Conservation (phyloP, 2,888 invertebrate genomes). For the Spicauda simplicius region DNA sequence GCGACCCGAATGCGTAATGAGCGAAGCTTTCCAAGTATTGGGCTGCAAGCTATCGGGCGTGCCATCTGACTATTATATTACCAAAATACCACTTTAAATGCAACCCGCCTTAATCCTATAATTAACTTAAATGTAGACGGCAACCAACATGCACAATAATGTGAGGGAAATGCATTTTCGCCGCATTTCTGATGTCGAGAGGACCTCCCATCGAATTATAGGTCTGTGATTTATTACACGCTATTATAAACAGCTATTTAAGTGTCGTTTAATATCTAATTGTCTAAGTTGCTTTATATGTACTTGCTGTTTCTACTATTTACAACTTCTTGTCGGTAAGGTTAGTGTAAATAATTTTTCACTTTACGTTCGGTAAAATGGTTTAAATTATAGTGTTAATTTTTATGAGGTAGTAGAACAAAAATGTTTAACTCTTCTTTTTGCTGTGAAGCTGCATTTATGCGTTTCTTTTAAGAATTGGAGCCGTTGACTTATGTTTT, state of each 20-base stretch:
- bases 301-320: no score
- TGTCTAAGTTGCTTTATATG: not conserved
- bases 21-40: constrained; percentile 78
- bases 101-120: constrained; percentile 77
- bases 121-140: constrained; percentile 80
- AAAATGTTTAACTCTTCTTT: no score
- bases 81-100: constrained; percentile 83
- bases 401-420: no score
- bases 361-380: no score
- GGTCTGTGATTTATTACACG: constrained; percentile 66
- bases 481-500: no score
- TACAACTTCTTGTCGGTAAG: no score
- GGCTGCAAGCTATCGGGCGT: constrained; percentile 78
- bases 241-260: constrained; percentile 53
- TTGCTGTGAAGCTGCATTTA: no score
- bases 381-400: no score
- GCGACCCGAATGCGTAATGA: constrained; percentile 81
- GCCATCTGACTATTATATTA: constrained; percentile 84
- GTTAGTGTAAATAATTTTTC: no score
- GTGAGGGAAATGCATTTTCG: constrained; percentile 79
- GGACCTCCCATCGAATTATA: constrained; percentile 69
- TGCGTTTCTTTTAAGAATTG: no score
- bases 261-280: constrained; percentile 13
- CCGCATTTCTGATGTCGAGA: constrained; percentile 66
- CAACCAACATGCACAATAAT: constrained; percentile 68